phyloP scores from a whole-genome alignment of 2,888 invertebrate species.

The Acleris cristana region DNA sequence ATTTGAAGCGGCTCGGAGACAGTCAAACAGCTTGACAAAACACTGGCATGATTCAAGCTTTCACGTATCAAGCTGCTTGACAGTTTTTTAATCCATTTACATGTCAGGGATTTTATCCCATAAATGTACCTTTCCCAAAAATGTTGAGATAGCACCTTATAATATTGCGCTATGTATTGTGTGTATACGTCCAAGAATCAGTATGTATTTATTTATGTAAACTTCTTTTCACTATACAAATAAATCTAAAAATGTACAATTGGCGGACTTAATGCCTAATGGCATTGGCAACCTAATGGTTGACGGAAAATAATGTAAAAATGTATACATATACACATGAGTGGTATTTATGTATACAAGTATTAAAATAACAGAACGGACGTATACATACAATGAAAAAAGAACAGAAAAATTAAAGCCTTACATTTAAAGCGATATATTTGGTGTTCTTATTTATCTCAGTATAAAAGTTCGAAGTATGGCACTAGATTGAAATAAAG shows the following conservation, averaged over 20 bases:
- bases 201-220: background rate
- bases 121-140: conserved; percentile 10
- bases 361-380: background rate
- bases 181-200: background rate
- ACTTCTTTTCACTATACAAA: background rate
- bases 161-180: conserved; percentile 15
- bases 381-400: conserved; percentile 19
- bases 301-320: no score
- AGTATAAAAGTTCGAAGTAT: conserved; percentile 31
- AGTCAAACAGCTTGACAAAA: no score
- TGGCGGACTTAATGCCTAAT: no score
- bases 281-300: no score
- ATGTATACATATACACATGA: background rate
- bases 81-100: no score
- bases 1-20: no score
- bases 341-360: background rate
- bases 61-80: no score
- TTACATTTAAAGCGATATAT: conserved; percentile 37
- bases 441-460: conserved; percentile 30
- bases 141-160: conserved; percentile 29
- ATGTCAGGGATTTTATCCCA: conserved; percentile 29
- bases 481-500: conserved; percentile 31
- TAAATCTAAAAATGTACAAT: no score
- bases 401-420: conserved; percentile 37
- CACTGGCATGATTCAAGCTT: no score